These are phyloP conservation scores for Gasterosteus nipponicus DNA, from an alignment of 2,113 vertebrate species.

Conservation along the genomic window DNA sequence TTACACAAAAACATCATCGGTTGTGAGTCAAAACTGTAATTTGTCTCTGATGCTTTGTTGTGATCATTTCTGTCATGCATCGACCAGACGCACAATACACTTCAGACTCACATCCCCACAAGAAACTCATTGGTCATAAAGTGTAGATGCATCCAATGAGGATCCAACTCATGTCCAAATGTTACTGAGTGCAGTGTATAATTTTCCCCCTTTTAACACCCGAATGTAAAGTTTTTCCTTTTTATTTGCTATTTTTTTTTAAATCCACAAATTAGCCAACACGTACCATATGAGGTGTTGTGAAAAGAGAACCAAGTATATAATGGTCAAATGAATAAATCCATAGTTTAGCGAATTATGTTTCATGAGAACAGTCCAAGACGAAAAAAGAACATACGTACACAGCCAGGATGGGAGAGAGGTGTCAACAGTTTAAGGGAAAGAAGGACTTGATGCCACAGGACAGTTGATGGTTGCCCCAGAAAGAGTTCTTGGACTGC, in stretches of 20 bases:
- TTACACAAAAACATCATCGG: slow-evolving; percentile 87
- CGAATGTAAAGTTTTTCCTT: slow-evolving; percentile 67
- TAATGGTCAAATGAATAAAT: slow-evolving; percentile 40
- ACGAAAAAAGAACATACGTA: slow-evolving; percentile 20
- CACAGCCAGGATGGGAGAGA: slow-evolving; percentile 29
- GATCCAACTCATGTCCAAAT: slow-evolving; percentile 52
- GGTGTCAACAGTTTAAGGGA: slow-evolving; percentile 30
- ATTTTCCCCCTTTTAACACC: slow-evolving; percentile 49
- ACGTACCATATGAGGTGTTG: slow-evolving; percentile 25
- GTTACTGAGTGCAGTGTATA: slow-evolving; percentile 65
- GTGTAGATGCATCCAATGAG: slow-evolving; percentile 57
- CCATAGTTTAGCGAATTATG: slow-evolving; percentile 25
- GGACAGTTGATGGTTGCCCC: slow-evolving; percentile 43
- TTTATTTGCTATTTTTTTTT: slow-evolving; percentile 29
- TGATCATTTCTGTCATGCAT: slow-evolving; percentile 64
- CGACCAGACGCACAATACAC: slow-evolving; percentile 76
- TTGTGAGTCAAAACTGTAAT: slow-evolving; percentile 69
- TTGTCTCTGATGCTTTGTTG: slow-evolving; percentile 65
- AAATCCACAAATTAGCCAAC: slow-evolving; percentile 56
- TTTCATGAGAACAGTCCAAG: slow-evolving; percentile 24
- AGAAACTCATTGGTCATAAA: slow-evolving; percentile 46
- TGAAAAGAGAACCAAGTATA: slow-evolving; percentile 44
- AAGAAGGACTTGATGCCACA: slow-evolving; percentile 30
- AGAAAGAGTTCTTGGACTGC: slow-evolving; percentile 55
- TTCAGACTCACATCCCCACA: slow-evolving; percentile 54